These are phyloP conservation scores for Acrobasis repandana DNA, from an alignment of 2,888 invertebrate genomes.

Conservation along the genomic window DNA sequence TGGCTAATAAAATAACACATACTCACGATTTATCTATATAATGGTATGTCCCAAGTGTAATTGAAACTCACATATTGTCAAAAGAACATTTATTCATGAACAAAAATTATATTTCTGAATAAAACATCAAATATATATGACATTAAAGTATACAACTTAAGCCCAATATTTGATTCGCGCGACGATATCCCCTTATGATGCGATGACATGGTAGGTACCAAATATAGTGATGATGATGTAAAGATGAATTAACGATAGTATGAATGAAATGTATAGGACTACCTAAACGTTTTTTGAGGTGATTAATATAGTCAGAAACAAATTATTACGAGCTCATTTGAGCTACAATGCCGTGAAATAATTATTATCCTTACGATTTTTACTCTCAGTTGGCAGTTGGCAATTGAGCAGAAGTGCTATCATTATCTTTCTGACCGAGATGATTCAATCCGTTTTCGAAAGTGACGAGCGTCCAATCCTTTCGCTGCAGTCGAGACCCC, in stretches of 20 bases:
- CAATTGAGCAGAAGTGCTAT: slow-evolving; percentile 28
- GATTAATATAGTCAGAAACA: slow-evolving; percentile 22
- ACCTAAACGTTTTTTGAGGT: slow-evolving; percentile 15
- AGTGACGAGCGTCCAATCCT: slow-evolving; percentile 44
- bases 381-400: slow-evolving; percentile 29
- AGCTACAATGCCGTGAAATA: slow-evolving; percentile 9
- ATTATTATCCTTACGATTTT: slow-evolving; percentile 19
- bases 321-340: slow-evolving; percentile 6
- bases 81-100: slow-evolving; percentile 31
- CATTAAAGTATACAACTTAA: slow-evolving; percentile 26
- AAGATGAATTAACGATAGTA: slow-evolving; percentile 7
- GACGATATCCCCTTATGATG: slow-evolving; percentile 22
- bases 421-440: slow-evolving; percentile 42
- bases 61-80: slow-evolving; percentile 12
- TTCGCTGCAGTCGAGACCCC: slow-evolving; percentile 58
- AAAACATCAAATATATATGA: slow-evolving; percentile 32
- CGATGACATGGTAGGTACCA: slow-evolving; percentile 18
- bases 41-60: slow-evolving; percentile 25
- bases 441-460: slow-evolving; percentile 46
- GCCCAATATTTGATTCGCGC: slow-evolving; percentile 20
- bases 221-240: slow-evolving; percentile 18
- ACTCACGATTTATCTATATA: background rate
- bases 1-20: too few species aligned
- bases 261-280: slow-evolving; percentile 10
- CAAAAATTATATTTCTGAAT: slow-evolving; percentile 31